Percentiles rank a stretch among this genome's conserved stretches.
Conservation (phyloP, 2,888 invertebrate species). For the Hirtodrosophila duncani region DNA sequence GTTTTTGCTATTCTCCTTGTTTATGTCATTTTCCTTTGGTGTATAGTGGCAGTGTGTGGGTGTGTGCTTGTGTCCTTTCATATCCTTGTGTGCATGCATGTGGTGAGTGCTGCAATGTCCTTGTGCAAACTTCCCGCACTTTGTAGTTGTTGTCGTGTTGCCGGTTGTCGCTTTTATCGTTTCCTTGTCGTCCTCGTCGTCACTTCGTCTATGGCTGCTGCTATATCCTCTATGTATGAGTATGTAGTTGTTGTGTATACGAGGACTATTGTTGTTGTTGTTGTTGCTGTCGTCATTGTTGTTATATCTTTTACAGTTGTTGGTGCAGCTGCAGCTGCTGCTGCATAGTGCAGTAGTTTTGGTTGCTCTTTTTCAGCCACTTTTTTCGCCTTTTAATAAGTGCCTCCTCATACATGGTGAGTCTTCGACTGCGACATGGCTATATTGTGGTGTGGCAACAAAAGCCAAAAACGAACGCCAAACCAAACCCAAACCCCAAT, state of each 20-base stretch:
- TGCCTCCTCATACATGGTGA: slow-evolving; percentile 51
- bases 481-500: too few relatives aligned
- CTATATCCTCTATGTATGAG: too few relatives aligned
- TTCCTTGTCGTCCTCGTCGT: slow-evolving; percentile 36
- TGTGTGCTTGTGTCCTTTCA: slow-evolving; percentile 41
- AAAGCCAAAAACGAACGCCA: too few relatives aligned
- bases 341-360: slow-evolving; percentile 37
- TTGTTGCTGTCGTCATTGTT: slow-evolving; percentile 28
- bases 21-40: slow-evolving; percentile 43
- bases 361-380: slow-evolving; percentile 26
- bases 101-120: slow-evolving; percentile 69
- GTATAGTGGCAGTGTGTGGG: slow-evolving; percentile 15
- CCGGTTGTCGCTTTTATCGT: slow-evolving; percentile 36
- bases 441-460: slow-evolving; percentile 35
- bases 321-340: slow-evolving; percentile 21
- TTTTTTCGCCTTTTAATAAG: slow-evolving; percentile 49
- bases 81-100: slow-evolving; percentile 72
- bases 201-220: not conserved
- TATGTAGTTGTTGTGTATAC: too few relatives aligned
- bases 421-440: slow-evolving; percentile 50
- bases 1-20: slow-evolving; percentile 20
- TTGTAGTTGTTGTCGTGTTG: slow-evolving; percentile 41
- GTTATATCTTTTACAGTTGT: slow-evolving; percentile 6
- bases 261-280: slow-evolving; percentile 45
- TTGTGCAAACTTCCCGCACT: slow-evolving; percentile 72